A percentile compares a stretch with the other conserved stretches of the same genome.
Evolutionary conservation across 2,113 vertebrate species (phyloP).

Genomic region (Podiceps cristatus): DNA sequence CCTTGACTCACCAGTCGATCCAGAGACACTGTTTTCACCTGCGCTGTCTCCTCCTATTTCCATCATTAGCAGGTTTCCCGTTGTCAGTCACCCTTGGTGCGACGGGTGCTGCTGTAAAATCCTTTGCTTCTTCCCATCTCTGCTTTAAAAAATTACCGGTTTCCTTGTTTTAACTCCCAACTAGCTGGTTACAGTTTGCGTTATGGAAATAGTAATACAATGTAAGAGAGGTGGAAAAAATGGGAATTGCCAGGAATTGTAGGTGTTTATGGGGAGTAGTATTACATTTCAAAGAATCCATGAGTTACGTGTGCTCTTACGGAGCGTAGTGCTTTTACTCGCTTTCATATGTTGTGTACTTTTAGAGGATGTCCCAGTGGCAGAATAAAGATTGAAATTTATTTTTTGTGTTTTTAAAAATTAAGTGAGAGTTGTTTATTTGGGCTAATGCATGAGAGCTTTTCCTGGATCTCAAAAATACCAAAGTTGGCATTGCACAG

Average conservation of each 20-base stretch:
- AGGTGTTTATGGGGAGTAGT: neutral
- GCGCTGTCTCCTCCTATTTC: neutral
- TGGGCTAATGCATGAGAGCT: neutral
- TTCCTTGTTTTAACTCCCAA: neutral
- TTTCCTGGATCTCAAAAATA: neutral
- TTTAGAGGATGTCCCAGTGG: neutral
- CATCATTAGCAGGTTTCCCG: neutral
- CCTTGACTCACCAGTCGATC: neutral
- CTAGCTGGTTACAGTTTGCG: neutral
- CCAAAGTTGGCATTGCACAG: neutral
- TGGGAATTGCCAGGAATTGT: neutral
- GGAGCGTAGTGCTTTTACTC: neutral
- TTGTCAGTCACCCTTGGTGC: neutral
- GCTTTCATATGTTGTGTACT: neutral
- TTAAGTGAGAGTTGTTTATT: neutral
- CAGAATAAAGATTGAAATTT: neutral
- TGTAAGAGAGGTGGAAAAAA: neutral
- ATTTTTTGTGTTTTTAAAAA: neutral
- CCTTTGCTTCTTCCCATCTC: neutral
- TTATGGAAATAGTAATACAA: neutral
- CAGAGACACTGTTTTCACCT: neutral
- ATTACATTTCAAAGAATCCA: neutral
- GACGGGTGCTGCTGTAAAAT: neutral
- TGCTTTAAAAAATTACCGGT: neutral
- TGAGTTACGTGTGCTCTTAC: rapidly evolving